phyloP scores from a whole-genome alignment of 2,888 invertebrate genomes.

The Cremastinae sp. region DNA sequence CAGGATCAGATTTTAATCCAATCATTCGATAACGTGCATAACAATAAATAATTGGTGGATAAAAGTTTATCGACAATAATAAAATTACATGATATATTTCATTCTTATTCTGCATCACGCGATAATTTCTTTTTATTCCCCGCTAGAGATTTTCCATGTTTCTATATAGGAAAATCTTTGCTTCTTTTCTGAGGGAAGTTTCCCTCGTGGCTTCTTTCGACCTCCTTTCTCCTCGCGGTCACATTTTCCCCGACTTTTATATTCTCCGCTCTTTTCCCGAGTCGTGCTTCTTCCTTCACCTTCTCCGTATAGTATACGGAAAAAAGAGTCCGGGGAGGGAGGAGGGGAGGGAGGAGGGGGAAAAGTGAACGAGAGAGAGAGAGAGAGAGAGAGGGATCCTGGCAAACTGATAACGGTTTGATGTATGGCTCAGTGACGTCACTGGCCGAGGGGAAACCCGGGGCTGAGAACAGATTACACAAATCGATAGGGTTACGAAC shows the following conservation, averaged over 20 bases:
- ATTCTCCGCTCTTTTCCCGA: slow-evolving; percentile 31
- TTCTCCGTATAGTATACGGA: slow-evolving; percentile 45
- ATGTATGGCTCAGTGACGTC: slow-evolving; percentile 74
- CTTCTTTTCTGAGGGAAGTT: slow-evolving; percentile 42
- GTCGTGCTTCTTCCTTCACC: slow-evolving; percentile 30
- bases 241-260: slow-evolving; percentile 31
- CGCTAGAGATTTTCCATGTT: not conserved
- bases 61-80: too few species aligned
- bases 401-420: slow-evolving; percentile 79
- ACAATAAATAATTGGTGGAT: too few species aligned
- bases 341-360: slow-evolving; percentile 55
- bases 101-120: too few species aligned
- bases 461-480: slow-evolving; percentile 77
- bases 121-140: not conserved
- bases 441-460: slow-evolving; percentile 73
- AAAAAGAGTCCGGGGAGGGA: slow-evolving; percentile 38
- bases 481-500: slow-evolving; percentile 77
- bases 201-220: slow-evolving; percentile 38
- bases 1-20: too few species aligned
- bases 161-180: slow-evolving; percentile 17
- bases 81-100: too few species aligned
- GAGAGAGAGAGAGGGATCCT: slow-evolving; percentile 65
- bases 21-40: too few species aligned
- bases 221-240: slow-evolving; percentile 33
- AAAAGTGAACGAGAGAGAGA: slow-evolving; percentile 38